Base-by-base conservation (phyloP, 2,888 invertebrate genomes). In the Vesta saturnalis region DNA sequence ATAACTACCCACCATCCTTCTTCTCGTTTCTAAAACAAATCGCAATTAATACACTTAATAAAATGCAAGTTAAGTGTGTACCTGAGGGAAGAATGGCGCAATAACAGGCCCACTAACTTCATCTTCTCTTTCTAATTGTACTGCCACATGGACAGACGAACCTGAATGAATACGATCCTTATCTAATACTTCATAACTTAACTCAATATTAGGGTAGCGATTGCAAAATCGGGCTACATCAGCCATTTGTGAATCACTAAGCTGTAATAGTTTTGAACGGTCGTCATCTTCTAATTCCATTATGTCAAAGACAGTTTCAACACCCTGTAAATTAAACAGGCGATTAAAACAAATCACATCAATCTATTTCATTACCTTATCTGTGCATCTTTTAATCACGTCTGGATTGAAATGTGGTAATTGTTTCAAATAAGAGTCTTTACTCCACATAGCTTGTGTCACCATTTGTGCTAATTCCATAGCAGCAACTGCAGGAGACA, bases 391-490 rank as follows among this genome's bases (percentile, higher is more conserved):
- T 80, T 95, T 94, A 73, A 99, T 92, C 64, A 96, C 91, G 0
- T 97, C 98, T 0, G 87, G 81, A 1, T 90, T 92, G 83, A 99
- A 99, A 85, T 99, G 98, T 1, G 99, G 99, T 81, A 99, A 85
- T 81, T 99, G 99, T 71, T 97, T 93, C 70, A 99, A 88, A 81
- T 98, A 97, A 0, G 97, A 96, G 85, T 99, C 99, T 84, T 97
- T 98, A 79, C 94, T 96, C 97, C 99, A 99, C 97, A 99, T 97
- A 8, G 99, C 99, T 85, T 99, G 99, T 0, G 99, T 99, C 1
- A 96, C 95, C 99, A 99, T 99, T 86, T 99, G 99, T 0, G 99
- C 97, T 78, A 99, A 87, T 85, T 99, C 99, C 99, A 99, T 99
- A 78, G 99, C 98, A 15, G 98, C 97, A 46, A 99, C 95, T 1